These are phyloP conservation scores for Dermatemys mawii DNA, from an alignment of 2,113 vertebrate genomes.

Conservation along the genomic window DNA sequence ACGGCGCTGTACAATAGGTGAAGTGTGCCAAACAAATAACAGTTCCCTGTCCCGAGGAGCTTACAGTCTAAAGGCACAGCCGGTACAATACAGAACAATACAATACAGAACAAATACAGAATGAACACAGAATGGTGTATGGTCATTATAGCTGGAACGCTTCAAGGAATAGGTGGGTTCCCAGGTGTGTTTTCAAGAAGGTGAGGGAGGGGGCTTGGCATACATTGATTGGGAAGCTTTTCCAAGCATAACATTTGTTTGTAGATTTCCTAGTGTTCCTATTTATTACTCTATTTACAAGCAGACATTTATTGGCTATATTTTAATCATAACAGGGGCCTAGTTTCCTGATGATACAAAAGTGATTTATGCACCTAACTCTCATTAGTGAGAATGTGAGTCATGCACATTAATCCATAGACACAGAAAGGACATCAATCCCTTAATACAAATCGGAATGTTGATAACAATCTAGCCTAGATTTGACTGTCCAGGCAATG, in stretches of 20 bases:
- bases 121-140: slow-evolving; percentile 69
- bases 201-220: slow-evolving; percentile 49
- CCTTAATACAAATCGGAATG: not conserved
- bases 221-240: slow-evolving; percentile 19
- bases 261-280: not conserved
- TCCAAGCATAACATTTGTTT: not conserved
- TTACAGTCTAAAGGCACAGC: slow-evolving; percentile 73
- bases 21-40: slow-evolving; percentile 72
- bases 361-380: not conserved
- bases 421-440: not conserved
- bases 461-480: not conserved
- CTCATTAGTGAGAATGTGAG: not conserved
- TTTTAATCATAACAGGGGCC: not conserved
- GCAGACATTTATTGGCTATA: not conserved
- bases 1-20: slow-evolving; percentile 67
- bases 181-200: not conserved
- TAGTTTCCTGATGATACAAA: not conserved
- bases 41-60: slow-evolving; percentile 71
- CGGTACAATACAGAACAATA: slow-evolving; percentile 68
- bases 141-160: slow-evolving; percentile 69
- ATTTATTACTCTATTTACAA: not conserved
- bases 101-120: slow-evolving; percentile 72
- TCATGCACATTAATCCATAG: not conserved
- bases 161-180: slow-evolving; percentile 74
- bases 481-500: not conserved